A percentile compares a stretch with the other conserved stretches of the same genome.
These are phyloP conservation scores for Laterallus jamaicensis DNA, from an alignment of 2,113 vertebrate genomes.

Conservation along the genomic window DNA sequence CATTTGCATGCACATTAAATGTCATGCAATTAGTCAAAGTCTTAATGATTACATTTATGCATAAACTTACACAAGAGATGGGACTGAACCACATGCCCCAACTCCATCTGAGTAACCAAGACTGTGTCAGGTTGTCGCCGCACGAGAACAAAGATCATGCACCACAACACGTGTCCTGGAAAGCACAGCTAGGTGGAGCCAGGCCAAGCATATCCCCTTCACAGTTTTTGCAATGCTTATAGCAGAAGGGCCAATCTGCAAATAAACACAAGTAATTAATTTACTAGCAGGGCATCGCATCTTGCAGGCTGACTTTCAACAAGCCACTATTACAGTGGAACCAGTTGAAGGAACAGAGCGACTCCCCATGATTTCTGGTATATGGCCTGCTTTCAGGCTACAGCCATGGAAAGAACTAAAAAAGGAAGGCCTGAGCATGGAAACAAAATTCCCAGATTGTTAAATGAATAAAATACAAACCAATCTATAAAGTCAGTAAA, in stretches of 20 bases:
- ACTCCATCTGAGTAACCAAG: neutral
- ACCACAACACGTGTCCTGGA: fast-evolving
- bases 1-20: neutral
- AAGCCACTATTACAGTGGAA: neutral
- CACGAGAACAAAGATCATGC: fast-evolving
- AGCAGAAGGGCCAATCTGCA: neutral
- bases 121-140: neutral
- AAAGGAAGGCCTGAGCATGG: neutral
- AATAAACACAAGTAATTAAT: neutral
- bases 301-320: neutral
- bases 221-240: neutral
- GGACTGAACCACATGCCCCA: neutral
- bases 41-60: neutral
- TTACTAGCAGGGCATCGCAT: neutral
- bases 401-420: neutral
- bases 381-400: neutral
- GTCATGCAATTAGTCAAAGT: neutral
- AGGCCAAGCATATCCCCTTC: neutral
- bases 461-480: neutral
- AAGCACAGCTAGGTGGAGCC: neutral
- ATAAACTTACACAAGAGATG: neutral
- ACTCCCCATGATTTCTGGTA: neutral
- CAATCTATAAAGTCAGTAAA: neutral
- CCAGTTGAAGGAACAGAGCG: neutral
- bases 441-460: neutral